phyloP scores from a whole-genome alignment of 2,113 vertebrate genomes.

The Nicator chloris region DNA sequence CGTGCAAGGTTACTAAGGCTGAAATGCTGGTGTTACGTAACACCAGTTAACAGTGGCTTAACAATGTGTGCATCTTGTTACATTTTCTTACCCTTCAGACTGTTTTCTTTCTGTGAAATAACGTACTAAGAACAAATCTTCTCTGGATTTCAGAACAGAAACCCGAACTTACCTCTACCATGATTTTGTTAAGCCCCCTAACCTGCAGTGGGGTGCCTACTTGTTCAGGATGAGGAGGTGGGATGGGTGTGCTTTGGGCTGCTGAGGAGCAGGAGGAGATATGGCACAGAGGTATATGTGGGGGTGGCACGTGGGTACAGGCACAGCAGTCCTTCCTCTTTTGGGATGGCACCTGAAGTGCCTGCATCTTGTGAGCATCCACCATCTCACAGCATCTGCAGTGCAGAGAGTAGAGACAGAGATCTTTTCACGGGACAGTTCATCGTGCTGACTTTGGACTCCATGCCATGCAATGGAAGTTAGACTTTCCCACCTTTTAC shows the following conservation, averaged over 20 bases:
- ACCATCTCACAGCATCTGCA: background rate
- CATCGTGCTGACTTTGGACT: background rate
- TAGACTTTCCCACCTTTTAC: background rate
- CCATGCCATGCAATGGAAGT: background rate
- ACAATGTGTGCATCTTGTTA: background rate
- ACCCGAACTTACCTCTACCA: background rate
- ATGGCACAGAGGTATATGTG: too few relatives aligned
- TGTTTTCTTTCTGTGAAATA: background rate
- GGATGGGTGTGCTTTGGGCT: background rate
- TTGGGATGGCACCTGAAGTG: background rate
- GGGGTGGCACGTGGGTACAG: background rate
- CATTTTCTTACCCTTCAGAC: background rate
- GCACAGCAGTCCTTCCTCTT: background rate
- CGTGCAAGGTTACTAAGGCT: background rate
- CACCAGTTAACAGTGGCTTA: background rate
- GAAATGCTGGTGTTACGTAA: background rate
- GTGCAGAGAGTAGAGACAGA: background rate
- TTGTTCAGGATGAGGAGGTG: background rate
- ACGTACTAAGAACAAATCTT: background rate
- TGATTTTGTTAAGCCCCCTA: background rate
- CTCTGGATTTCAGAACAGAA: background rate
- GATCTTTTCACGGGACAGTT: background rate
- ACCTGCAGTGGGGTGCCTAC: rapidly evolving
- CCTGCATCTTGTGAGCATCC: background rate
- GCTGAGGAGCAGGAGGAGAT: background rate